phyloP scores from a whole-genome alignment of 2,888 invertebrate genomes.

The Campaea margaritaria region DNA sequence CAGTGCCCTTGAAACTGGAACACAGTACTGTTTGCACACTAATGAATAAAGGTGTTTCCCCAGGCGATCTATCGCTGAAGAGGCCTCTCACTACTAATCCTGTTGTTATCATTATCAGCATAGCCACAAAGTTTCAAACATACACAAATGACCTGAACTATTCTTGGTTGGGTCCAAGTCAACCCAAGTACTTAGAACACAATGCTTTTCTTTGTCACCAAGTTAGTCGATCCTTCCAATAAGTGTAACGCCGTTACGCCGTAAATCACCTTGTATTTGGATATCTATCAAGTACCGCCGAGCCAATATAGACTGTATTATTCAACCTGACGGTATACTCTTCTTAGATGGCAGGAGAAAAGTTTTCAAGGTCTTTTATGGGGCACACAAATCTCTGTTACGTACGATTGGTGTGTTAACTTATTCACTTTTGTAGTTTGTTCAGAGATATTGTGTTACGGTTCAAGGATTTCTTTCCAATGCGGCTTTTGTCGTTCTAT shows the following conservation, averaged over 20 bases:
- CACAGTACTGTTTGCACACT: no score
- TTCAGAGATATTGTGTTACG: constrained; percentile 19
- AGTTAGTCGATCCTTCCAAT: constrained; percentile 38
- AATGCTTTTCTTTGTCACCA: constrained; percentile 50
- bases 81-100: no score
- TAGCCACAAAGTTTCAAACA: neutral
- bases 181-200: constrained; percentile 61
- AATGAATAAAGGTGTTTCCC: no score
- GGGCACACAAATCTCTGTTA: constrained; percentile 20
- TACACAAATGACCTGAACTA: constrained; percentile 8
- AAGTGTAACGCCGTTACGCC: constrained; percentile 2
- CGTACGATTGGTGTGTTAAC: constrained; percentile 21
- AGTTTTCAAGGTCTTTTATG: constrained; percentile 13
- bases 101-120: neutral
- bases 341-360: neutral
- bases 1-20: no score
- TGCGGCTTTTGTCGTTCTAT: no score
- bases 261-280: constrained; percentile 19
- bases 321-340: neutral
- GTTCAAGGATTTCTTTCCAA: constrained; percentile 5
- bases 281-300: neutral
- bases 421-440: constrained; percentile 31
- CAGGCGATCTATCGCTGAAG: no score
- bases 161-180: constrained; percentile 49
- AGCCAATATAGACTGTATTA: neutral